phyloP scores from a whole-genome alignment of 1,140 invertebrate genomes.

The Drosophila sp. region DNA sequence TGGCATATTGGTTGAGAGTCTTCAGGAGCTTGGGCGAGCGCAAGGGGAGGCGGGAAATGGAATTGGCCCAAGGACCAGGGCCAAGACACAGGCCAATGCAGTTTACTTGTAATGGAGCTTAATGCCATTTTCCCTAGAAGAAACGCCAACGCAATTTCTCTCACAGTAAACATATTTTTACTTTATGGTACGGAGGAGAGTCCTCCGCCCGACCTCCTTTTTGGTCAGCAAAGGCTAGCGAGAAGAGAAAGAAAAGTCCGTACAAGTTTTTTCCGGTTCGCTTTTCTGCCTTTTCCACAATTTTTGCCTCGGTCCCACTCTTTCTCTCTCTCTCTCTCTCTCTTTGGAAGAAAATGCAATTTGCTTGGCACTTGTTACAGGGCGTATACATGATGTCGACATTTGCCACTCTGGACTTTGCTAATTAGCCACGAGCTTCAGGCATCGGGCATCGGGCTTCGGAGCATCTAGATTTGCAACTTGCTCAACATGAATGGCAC shows the following conservation, averaged over 20 bases:
- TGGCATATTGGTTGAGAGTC: constrained; percentile 62
- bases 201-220: neutral
- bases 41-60: neutral
- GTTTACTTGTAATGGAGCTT: constrained; percentile 69
- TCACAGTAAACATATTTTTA: constrained; percentile 60
- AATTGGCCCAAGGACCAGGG: neutral
- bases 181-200: constrained; percentile 19
- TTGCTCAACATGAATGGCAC: constrained; percentile 49
- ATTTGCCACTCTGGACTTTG: constrained; percentile 63
- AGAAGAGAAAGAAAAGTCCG: constrained; percentile 5
- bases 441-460: constrained; percentile 37
- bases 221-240: constrained; percentile 16
- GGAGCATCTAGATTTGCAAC: constrained; percentile 52
- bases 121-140: constrained; percentile 61
- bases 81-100: constrained; percentile 26
- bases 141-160: constrained; percentile 52
- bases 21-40: neutral
- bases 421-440: constrained; percentile 72
- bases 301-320: neutral
- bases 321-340: neutral
- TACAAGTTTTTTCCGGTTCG: constrained; percentile 2
- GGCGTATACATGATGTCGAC: constrained; percentile 75
- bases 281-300: constrained; percentile 1
- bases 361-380: constrained; percentile 64
- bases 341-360: constrained; percentile 50